Evolutionary conservation across 2,888 invertebrate genomes (phyloP).

Genomic region (Leucophenga montana): DNA sequence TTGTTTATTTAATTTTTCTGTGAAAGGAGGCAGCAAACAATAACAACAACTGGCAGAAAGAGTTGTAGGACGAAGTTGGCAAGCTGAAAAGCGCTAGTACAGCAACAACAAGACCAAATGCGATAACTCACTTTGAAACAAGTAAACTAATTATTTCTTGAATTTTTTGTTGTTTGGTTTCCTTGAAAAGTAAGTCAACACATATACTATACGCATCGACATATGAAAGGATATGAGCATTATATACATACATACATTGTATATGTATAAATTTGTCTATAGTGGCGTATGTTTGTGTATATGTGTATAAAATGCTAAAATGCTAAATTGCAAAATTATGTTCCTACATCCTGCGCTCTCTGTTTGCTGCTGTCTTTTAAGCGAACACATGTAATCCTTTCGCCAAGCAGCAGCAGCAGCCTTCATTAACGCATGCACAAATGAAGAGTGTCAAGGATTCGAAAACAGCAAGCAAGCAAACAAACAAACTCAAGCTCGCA

Average conservation of each 20-base stretch:
- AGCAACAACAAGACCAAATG: constrained; percentile 39
- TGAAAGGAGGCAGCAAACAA: constrained; percentile 41
- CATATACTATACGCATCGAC: not conserved
- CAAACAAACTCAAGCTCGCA: not conserved
- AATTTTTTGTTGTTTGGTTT: constrained; percentile 47
- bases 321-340: constrained; percentile 66
- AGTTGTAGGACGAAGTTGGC: not conserved
- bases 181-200: constrained; percentile 40
- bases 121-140: constrained; percentile 64
- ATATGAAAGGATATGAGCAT: constrained; percentile 20
- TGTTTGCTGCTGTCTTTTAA: constrained; percentile 41
- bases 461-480: constrained; percentile 16
- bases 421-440: constrained; percentile 62
- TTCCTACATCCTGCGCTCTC: constrained; percentile 63
- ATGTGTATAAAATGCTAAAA: constrained; percentile 44
- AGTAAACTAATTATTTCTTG: constrained; percentile 68
- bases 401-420: constrained; percentile 32
- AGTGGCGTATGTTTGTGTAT: constrained; percentile 12
- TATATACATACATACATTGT: not conserved
- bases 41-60: constrained; percentile 15
- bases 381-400: constrained; percentile 21
- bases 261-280: not conserved
- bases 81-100: constrained; percentile 1
- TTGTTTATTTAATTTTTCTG: constrained; percentile 60
- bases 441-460: constrained; percentile 66